Evolutionary conservation across 2,113 vertebrate species (phyloP).

Genomic region (Odocoileus virginianus): DNA sequence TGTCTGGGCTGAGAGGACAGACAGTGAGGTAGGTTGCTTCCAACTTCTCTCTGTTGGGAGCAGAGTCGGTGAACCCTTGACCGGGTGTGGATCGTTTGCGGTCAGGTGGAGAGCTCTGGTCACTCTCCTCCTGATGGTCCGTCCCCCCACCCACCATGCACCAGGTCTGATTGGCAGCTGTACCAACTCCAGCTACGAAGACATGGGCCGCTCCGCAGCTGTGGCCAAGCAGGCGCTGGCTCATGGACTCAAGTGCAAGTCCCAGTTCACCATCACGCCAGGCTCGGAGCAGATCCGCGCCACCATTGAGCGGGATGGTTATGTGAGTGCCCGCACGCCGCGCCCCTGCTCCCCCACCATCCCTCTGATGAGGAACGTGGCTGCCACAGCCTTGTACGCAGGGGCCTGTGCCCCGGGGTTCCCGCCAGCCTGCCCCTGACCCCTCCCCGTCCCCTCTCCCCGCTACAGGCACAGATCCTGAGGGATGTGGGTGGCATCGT

Average conservation of each 20-base stretch:
- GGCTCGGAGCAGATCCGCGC: constrained; percentile 98
- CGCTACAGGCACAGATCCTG: constrained; percentile 87
- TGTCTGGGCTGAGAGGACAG: not conserved
- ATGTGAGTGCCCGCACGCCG: constrained; percentile 83
- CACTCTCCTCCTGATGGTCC: not conserved
- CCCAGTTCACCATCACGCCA: constrained; percentile 94
- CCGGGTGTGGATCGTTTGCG: not conserved
- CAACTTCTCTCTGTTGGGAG: not conserved
- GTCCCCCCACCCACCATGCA: not conserved
- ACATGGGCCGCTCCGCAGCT: constrained; percentile 96
- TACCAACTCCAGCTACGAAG: constrained; percentile 98
- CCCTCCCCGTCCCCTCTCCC: not conserved
- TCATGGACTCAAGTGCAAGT: constrained; percentile 92
- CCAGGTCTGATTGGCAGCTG: constrained; percentile 97
- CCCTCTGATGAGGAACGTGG: fast-evolving
- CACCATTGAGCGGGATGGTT: constrained; percentile 97
- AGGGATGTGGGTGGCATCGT: constrained; percentile 94
- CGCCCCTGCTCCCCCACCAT: not conserved
- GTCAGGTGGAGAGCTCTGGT: not conserved
- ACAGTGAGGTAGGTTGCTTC: not conserved
- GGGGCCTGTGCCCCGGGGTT: not conserved
- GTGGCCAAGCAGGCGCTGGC: constrained; percentile 94
- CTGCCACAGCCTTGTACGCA: not conserved
- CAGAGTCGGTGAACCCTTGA: not conserved
- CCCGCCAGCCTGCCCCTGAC: not conserved